Evolutionary conservation across 2,797 vertebrate genomes (phyloP), one percentile per base, ranked within the genome.

Genomic region (Stomatorhinus walkeri): DNA sequence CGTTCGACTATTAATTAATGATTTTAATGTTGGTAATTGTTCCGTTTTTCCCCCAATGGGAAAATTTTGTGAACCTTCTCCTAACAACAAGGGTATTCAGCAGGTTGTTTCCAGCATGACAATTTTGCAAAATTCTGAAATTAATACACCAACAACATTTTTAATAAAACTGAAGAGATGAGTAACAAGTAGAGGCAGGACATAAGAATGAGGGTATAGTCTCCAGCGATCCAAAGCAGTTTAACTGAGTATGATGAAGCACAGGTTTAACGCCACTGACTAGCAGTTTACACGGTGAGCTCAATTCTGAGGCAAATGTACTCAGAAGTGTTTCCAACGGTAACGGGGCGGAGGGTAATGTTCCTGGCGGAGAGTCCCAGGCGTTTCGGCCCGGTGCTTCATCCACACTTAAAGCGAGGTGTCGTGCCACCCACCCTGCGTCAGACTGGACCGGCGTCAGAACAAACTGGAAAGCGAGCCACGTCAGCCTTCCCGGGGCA

Each of bases 401-500:
- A 93, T 94, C 95, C 94, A 95, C 95, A 96, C 94, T 95, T 94
- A 93, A 92, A 91, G 92, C 92, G 93, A 94, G 93, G 93, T 93
- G 93, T 89, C 88, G 91, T 94, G 93, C 95, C 94, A 94, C 94
- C 94, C 95, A 94, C 94, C 93, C 93, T 93, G 94, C 94, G 95
- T 95, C 94, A 95, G 92, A 92, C 91, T 95, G 95, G 95, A 95
- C 59, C 88, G 85, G 59, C 91, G 93, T 95, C 95, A 95, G 93
- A 95, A 95, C 94, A 94, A 95, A 95, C 94, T 95, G 95, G 95
- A 96, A 96, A 95, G 91, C 94, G 89, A 88, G 93, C 93, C 51
- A 40, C 51, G 49, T 56, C 76, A 88, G 54, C 24, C 56, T 85
- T 84, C 43, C 54, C 24, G n/a, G 43, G 24, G 14, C 51, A 6